Base-by-base conservation (phyloP, 2,797 vertebrate species). In the Myripristis jacobus region DNA sequence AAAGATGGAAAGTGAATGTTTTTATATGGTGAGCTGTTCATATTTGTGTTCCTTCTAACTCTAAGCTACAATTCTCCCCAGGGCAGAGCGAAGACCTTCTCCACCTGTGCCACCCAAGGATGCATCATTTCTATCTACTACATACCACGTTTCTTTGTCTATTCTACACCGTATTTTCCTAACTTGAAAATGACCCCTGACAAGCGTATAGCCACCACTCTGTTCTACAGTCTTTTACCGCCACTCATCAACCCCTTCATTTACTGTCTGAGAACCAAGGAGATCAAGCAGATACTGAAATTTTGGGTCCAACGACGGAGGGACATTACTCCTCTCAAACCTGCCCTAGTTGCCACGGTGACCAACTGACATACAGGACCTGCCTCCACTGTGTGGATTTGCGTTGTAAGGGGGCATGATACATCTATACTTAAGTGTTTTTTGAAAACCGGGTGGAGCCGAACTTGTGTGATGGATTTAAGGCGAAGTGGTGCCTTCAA, bases 1-100 rank as follows among this genome's bases (percentile, higher is more conserved):
- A 10, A 36, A 36, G 7, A 2, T 38, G 11, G 2, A 38, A 13
- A 11, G 12, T 38, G 1, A 2, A 11, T 36, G 4, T 19, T 5
- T 48, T 34, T 43, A 1, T 1, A 38, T 53, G 11, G 12, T 53
- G 18, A 56, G 18, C 22, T 8, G 25, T 54, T 52, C 10, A 27
- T 21, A 21, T 19, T 25, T 31, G 11, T 54, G 15, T 54, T 24
- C 52, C 8, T 18, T 54, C 15, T 31, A 54, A 74, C n/a, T 18
- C 5, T 21, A 2, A 27, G 6, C 5, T 3, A 0, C 25, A 7
- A 9, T 72, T 69, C 10, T 68, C 41, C 52, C 47, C 61, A 79
- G 80, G 88, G 91, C 2, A 82, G 83, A 60, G 70, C 36, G 61
- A 94, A 92, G 38, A 83, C 91, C 3, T 93, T 94, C 56, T 94